Percentiles rank a stretch among this genome's conserved stretches.
phyloP scores from a whole-genome alignment of 2,888 invertebrate species.

The Stictocephala bisonia region DNA sequence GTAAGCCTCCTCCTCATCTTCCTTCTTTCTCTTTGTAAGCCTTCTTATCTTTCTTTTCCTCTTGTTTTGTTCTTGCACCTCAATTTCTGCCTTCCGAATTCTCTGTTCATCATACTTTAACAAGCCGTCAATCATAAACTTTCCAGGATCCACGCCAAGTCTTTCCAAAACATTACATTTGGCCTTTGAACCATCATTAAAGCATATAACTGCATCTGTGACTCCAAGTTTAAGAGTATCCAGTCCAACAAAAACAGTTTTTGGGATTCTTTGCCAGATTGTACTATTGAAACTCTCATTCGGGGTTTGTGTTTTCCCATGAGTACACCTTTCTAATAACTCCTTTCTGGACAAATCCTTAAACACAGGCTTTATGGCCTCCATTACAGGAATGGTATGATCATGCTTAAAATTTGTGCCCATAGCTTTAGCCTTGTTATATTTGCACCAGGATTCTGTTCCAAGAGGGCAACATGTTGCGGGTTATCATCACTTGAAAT shows the following conservation, averaged over 20 bases:
- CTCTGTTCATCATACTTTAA: too few species aligned
- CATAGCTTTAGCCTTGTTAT: not conserved
- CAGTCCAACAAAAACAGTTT: constrained; percentile 2
- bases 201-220: not conserved
- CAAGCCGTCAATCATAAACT: too few species aligned
- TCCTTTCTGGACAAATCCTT: not conserved
- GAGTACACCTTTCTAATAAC: constrained; percentile 39
- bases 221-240: too few species aligned
- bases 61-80: too few species aligned
- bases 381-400: constrained; percentile 7
- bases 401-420: not conserved
- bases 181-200: too few species aligned
- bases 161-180: too few species aligned
- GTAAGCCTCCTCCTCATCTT: too few species aligned
- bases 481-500: not conserved
- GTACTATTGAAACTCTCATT: constrained; percentile 27
- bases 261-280: constrained; percentile 2
- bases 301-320: constrained; percentile 33
- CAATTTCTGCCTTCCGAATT: too few species aligned
- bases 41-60: too few species aligned
- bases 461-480: constrained; percentile 8
- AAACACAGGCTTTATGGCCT: not conserved
- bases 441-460: constrained; percentile 10
- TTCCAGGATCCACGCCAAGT: too few species aligned
- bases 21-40: too few species aligned